phyloP scores from a whole-genome alignment of 2,888 invertebrate species.

The Drosophila neotestacea region DNA sequence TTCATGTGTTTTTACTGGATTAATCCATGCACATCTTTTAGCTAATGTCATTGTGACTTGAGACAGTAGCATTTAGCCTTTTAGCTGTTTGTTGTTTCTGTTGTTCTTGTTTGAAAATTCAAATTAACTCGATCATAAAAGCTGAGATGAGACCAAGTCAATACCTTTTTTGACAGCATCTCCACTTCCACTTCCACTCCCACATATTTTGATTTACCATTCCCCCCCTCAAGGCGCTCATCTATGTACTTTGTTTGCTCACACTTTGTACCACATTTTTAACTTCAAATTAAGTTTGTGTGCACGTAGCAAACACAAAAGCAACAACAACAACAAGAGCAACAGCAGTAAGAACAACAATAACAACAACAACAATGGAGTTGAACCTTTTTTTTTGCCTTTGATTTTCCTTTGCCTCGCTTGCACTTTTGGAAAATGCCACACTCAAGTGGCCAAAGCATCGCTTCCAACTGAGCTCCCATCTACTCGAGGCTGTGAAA shows the following conservation, averaged over 20 bases:
- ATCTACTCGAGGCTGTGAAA: constrained; percentile 68
- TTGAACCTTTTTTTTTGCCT: constrained; percentile 67
- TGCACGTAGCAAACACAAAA: constrained; percentile 78
- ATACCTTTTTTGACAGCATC: constrained; percentile 60
- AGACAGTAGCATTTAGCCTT: constrained; percentile 18
- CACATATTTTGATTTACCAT: too few relatives aligned
- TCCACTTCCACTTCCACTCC: not conserved
- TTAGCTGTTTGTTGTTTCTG: constrained; percentile 27
- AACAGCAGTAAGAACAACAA: constrained; percentile 7
- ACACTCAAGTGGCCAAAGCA: constrained; percentile 56
- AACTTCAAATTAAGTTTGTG: constrained; percentile 79
- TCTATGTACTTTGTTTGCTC: constrained; percentile 55
- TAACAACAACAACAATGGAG: constrained; percentile 13
- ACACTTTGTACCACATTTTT: constrained; percentile 75
- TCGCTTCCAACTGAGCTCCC: constrained; percentile 17
- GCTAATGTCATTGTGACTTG: constrained; percentile 21
- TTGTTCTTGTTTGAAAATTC: constrained; percentile 59
- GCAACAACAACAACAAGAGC: constrained; percentile 40
- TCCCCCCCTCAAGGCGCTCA: not conserved
- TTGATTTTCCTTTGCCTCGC: constrained; percentile 64
- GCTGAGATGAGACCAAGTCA: constrained; percentile 66
- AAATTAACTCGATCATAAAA: constrained; percentile 78
- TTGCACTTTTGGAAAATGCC: constrained; percentile 73
- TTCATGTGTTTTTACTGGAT: not conserved
- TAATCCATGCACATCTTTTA: constrained; percentile 6